Percentiles rank a stretch among this genome's conserved stretches.
phyloP scores from a whole-genome alignment of 2,797 vertebrate species.

The Myotis planiceps region DNA sequence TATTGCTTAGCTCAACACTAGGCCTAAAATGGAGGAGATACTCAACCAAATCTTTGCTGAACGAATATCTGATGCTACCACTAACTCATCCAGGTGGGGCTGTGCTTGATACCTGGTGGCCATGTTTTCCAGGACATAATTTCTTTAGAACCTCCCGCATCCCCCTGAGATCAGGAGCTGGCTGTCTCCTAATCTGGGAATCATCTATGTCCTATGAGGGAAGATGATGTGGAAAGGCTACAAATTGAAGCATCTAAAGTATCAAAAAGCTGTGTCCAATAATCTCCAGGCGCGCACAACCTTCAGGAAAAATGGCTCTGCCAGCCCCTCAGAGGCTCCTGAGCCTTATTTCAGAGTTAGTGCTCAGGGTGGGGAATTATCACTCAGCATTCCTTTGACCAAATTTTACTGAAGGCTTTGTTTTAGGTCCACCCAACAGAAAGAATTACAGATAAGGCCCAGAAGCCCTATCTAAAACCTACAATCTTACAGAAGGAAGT shows the following conservation, averaged over 20 bases:
- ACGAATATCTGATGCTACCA: neutral
- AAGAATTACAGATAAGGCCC: neutral
- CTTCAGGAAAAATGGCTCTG: neutral
- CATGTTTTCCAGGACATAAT: neutral
- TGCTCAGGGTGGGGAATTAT: neutral
- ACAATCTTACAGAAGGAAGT: slow-evolving; percentile 7
- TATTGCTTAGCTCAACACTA: neutral
- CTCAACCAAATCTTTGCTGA: neutral
- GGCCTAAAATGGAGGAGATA: neutral
- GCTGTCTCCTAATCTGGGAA: slow-evolving; percentile 37
- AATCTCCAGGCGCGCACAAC: neutral
- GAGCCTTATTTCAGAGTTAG: neutral
- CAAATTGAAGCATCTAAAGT: neutral
- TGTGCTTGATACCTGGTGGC: neutral
- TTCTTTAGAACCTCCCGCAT: neutral
- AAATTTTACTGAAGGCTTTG: slow-evolving; percentile 6
- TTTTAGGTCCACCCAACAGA: neutral
- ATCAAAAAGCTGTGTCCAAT: neutral
- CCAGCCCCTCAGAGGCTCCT: neutral
- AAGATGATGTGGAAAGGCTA: neutral
- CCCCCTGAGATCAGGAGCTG: neutral
- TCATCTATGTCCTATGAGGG: neutral
- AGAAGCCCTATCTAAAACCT: neutral
- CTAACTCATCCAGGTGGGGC: neutral
- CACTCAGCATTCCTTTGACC: neutral